Evolutionary conservation across 2,113 vertebrate genomes (phyloP).

Genomic region (Taxidea taxus): DNA sequence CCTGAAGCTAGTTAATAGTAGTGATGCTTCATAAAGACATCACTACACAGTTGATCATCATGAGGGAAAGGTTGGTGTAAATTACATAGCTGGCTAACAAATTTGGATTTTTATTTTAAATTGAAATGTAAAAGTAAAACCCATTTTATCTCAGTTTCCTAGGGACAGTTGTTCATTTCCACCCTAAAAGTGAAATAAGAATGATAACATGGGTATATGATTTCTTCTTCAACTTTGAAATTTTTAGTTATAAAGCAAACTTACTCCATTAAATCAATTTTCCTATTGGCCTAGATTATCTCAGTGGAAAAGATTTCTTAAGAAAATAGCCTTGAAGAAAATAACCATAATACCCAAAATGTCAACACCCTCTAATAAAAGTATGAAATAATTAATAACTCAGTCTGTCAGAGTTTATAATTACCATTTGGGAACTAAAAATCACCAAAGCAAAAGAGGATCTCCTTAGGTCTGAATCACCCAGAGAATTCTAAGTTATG

Average conservation of each 20-base stretch:
- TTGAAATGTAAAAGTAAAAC: slow-evolving; percentile 65
- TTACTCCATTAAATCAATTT: slow-evolving; percentile 7
- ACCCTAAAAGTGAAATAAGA: slow-evolving; percentile 28
- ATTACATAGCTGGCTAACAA: neutral
- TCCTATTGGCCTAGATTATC: neutral
- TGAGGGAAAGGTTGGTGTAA: slow-evolving; percentile 32
- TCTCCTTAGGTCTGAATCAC: neutral
- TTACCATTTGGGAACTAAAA: neutral
- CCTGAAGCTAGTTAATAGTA: slow-evolving; percentile 68
- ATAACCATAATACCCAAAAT: neutral
- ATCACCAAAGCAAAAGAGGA: neutral
- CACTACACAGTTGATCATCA: slow-evolving; percentile 61
- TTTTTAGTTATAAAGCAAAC: slow-evolving; percentile 32
- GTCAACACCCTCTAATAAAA: neutral
- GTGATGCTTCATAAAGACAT: slow-evolving; percentile 64
- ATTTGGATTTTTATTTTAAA: slow-evolving; percentile 58
- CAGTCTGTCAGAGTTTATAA: neutral
- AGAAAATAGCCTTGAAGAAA: slow-evolving; percentile 17
- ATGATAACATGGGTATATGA: neutral
- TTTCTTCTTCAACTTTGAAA: slow-evolving; percentile 52
- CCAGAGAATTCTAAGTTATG: neutral
- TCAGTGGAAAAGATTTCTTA: neutral
- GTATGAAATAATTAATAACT: slow-evolving; percentile 1
- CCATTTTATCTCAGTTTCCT: slow-evolving; percentile 46
- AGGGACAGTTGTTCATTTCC: slow-evolving; percentile 41